Evolutionary conservation across 2,113 vertebrate genomes (phyloP).

Genomic region (Gobiocypris rarus): DNA sequence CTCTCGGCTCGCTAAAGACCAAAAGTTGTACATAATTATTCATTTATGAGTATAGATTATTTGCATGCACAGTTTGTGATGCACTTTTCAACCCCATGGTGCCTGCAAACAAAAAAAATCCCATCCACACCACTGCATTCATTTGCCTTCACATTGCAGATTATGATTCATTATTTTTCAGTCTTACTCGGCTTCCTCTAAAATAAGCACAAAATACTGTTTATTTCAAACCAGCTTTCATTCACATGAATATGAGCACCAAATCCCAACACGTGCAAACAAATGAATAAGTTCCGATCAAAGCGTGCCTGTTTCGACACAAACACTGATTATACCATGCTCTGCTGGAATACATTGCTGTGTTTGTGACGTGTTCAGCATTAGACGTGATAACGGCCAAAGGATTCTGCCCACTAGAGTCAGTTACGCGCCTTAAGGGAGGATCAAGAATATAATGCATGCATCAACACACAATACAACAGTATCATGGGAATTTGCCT

Average conservation of each 20-base stretch:
- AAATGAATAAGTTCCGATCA: neutral
- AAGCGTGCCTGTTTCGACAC: neutral
- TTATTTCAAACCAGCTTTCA: neutral
- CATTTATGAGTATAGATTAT: neutral
- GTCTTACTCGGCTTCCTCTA: too few relatives aligned
- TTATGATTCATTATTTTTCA: too few relatives aligned
- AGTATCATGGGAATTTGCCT: neutral
- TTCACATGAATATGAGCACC: neutral
- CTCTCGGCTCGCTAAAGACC: constrained; percentile 32
- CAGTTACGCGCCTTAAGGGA: constrained; percentile 24
- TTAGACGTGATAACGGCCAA: neutral
- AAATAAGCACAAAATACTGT: neutral
- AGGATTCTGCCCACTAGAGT: neutral
- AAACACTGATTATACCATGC: neutral
- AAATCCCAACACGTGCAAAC: neutral
- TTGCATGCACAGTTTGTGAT: neutral
- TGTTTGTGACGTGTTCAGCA: neutral
- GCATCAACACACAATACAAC: neutral
- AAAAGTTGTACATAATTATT: constrained; percentile 7
- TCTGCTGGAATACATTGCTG: neutral
- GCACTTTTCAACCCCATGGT: neutral
- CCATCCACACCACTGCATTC: too few relatives aligned
- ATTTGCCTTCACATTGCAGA: too few relatives aligned
- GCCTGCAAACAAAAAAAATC: too few relatives aligned
- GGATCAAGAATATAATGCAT: constrained; percentile 25